Percentiles rank a stretch among this genome's conserved stretches.
These are phyloP conservation scores for Argya squamiceps DNA, from an alignment of 2,797 vertebrate genomes.

Conservation along the genomic window DNA sequence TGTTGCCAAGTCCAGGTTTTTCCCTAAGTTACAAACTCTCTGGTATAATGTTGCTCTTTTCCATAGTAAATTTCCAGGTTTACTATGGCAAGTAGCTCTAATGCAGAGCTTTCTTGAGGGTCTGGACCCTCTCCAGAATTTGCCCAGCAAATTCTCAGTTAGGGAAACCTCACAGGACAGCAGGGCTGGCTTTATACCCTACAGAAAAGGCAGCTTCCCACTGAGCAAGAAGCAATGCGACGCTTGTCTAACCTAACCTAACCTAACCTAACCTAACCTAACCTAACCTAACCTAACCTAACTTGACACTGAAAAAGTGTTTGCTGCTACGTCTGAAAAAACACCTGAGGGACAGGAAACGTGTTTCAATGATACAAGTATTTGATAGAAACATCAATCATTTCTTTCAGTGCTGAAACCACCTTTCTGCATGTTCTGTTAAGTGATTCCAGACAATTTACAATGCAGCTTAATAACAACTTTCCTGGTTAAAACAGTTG, in stretches of 20 bases:
- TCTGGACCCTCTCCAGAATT: background rate
- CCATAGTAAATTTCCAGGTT: background rate
- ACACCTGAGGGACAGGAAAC: background rate
- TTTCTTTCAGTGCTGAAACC: background rate
- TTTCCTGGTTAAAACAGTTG: background rate
- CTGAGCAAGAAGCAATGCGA: background rate
- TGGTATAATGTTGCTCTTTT: background rate
- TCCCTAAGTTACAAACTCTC: background rate
- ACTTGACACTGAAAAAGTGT: background rate
- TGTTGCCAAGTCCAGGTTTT: background rate
- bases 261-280: too few relatives aligned
- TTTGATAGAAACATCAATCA: background rate
- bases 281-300: background rate
- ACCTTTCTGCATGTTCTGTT: background rate
- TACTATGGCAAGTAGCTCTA: background rate
- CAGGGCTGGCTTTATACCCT: background rate
- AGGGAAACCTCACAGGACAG: background rate
- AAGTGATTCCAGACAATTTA: background rate
- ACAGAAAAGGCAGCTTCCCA: background rate
- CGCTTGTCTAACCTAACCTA: background rate
- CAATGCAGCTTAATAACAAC: background rate
- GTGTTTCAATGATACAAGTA: background rate
- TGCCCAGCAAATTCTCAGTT: background rate
- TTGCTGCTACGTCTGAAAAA: background rate
- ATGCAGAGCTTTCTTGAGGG: background rate